Percentiles rank a stretch among this genome's conserved stretches.
phyloP scores from a whole-genome alignment of 2,888 invertebrate species.

The Gandaritis pyraliata region DNA sequence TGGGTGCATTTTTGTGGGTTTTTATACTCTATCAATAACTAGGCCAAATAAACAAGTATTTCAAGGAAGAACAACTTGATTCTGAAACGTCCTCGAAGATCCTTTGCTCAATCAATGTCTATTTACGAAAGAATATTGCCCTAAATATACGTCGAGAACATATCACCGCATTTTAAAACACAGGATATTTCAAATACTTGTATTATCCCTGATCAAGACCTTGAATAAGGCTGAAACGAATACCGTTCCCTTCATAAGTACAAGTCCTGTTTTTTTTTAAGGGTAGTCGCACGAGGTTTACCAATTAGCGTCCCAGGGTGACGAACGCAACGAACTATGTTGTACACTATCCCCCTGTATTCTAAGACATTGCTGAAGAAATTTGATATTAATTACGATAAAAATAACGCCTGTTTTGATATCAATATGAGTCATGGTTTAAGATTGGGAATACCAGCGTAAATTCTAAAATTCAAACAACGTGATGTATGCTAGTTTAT shows the following conservation, averaged over 20 bases:
- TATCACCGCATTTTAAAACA: no score
- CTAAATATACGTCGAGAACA: no score
- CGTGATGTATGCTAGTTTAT: neutral
- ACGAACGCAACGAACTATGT: slow-evolving; percentile 18
- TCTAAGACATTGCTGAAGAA: neutral
- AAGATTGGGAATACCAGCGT: neutral
- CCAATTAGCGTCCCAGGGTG: slow-evolving; percentile 28
- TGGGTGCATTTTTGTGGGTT: slow-evolving; percentile 5
- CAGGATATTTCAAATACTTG: no score
- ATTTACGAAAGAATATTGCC: no score
- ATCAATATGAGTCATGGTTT: no score
- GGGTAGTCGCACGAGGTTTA: slow-evolving; percentile 19
- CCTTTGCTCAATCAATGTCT: no score
- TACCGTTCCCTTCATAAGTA: no score
- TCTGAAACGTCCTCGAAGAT: no score
- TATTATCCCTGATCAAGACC: no score
- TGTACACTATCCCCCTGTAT: neutral
- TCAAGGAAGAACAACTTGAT: no score
- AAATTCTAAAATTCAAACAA: slow-evolving; percentile 10
- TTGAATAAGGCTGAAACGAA: no score
- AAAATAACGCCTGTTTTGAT: neutral
- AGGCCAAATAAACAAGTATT: neutral
- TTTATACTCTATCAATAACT: neutral
- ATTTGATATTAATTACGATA: neutral
- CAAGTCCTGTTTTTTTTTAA: slow-evolving; percentile 10